Conservation (phyloP, 2,888 invertebrate genomes). For the Oscheius sp. region DNA sequence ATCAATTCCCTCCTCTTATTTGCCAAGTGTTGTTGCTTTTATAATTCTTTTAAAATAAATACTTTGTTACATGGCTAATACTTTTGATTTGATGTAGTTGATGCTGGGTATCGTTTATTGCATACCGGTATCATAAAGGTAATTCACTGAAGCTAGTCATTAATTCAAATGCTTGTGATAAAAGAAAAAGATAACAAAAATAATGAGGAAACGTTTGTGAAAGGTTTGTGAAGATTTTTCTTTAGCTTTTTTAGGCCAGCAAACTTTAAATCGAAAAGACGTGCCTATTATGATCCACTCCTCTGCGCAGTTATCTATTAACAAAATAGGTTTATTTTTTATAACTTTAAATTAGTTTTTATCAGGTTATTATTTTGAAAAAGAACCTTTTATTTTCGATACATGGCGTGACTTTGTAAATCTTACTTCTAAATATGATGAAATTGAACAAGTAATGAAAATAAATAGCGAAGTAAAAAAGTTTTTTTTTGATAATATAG, state of each 20-base stretch:
- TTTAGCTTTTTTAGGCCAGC: too few relatives aligned
- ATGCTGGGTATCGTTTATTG: neutral
- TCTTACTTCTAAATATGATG: neutral
- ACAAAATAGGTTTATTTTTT: too few relatives aligned
- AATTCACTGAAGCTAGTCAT: neutral
- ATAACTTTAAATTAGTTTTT: neutral
- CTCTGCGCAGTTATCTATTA: too few relatives aligned
- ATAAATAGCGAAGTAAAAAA: too few relatives aligned
- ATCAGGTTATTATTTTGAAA: neutral
- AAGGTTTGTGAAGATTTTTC: too few relatives aligned
- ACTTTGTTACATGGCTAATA: neutral
- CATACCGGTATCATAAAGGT: neutral
- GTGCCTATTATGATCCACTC: too few relatives aligned
- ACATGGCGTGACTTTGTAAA: neutral
- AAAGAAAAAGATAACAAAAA: neutral
- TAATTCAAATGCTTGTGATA: neutral
- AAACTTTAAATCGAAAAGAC: too few relatives aligned
- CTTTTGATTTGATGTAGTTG: neutral
- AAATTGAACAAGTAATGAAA: too few relatives aligned
- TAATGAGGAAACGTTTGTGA: neutral
- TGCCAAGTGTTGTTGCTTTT: neutral
- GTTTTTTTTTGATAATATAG: neutral
- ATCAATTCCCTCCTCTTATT: neutral
- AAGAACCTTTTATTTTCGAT: neutral
- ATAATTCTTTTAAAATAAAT: neutral